Evolutionary conservation across 2,113 vertebrate genomes (phyloP).

Genomic region (Eurypyga helias): DNA sequence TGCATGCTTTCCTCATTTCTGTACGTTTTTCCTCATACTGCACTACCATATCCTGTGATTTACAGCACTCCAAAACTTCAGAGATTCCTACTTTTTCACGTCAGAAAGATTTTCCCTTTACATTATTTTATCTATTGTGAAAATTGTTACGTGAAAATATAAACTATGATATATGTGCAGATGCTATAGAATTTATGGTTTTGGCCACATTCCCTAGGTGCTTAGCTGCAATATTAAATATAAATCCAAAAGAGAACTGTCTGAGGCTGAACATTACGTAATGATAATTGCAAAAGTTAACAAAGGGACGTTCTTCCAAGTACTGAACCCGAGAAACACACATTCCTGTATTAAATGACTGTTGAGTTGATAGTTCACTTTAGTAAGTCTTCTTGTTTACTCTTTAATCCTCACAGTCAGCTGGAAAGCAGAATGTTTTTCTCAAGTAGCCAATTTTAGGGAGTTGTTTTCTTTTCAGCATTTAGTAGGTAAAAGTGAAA

Average conservation of each 20-base stretch:
- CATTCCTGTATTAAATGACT: not conserved
- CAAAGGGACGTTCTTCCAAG: not conserved
- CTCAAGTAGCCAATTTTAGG: not conserved
- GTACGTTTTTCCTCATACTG: not conserved
- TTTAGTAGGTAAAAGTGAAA: slow-evolving; percentile 16
- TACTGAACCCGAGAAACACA: not conserved
- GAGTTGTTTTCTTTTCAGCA: not conserved
- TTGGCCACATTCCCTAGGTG: not conserved
- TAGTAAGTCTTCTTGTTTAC: slow-evolving; percentile 10
- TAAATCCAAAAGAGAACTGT: not conserved
- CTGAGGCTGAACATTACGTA: not conserved
- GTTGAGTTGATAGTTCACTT: not conserved
- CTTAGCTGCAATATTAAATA: not conserved
- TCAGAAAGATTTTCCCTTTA: not conserved
- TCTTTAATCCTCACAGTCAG: not conserved
- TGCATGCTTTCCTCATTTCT: not conserved
- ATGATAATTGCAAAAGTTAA: not conserved
- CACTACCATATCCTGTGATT: not conserved
- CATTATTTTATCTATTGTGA: too few species aligned
- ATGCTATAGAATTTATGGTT: not conserved
- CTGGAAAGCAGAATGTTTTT: not conserved
- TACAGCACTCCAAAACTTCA: not conserved
- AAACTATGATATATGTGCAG: not conserved
- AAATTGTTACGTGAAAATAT: too few species aligned
- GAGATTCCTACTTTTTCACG: not conserved